Percentiles rank a stretch among this genome's conserved stretches.
Evolutionary conservation across 37 sponge, comb jelly and placozoan genomes (phyloP).

Genomic region (Trichoplax adhaerens): DNA sequence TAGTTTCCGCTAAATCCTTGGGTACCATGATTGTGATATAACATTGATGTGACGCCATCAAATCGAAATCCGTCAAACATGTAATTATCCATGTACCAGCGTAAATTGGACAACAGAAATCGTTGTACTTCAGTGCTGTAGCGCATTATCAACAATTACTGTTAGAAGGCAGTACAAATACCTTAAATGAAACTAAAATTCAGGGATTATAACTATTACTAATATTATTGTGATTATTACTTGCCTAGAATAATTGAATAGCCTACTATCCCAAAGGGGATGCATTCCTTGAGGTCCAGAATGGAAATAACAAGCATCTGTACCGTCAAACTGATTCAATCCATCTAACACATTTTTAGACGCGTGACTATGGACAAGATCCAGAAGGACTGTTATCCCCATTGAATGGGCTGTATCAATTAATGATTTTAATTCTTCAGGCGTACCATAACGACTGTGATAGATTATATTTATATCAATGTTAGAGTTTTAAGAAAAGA

Average conservation of each 20-base stretch:
- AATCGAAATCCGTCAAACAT: constrained; percentile 91
- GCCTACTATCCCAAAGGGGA: constrained; percentile 74
- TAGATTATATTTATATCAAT: too few relatives aligned
- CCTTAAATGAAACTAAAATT: not conserved
- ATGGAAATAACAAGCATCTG: constrained; percentile 81
- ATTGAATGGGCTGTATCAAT: constrained; percentile 71
- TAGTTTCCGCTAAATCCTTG: constrained; percentile 75
- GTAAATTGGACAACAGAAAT: constrained; percentile 83
- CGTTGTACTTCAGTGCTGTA: constrained; percentile 45
- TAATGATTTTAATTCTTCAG: constrained; percentile 84
- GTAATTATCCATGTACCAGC: constrained; percentile 81
- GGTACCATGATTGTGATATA: constrained; percentile 83
- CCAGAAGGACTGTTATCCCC: constrained; percentile 73
- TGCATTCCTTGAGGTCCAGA: constrained; percentile 59
- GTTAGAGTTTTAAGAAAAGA: too few relatives aligned
- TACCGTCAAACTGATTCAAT: constrained; percentile 85
- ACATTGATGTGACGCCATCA: constrained; percentile 95
- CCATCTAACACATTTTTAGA: constrained; percentile 88
- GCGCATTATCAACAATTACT: not conserved
- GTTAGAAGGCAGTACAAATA: not conserved
- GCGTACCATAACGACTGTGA: constrained; percentile 81
- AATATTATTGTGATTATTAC: not conserved
- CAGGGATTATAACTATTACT: not conserved
- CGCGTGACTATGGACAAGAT: constrained; percentile 91
- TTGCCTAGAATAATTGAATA: constrained; percentile 60